Percentiles rank a stretch among this genome's conserved stretches.
Conservation (phyloP, 2,797 vertebrate species). For the Chaetophractus vellerosus region DNA sequence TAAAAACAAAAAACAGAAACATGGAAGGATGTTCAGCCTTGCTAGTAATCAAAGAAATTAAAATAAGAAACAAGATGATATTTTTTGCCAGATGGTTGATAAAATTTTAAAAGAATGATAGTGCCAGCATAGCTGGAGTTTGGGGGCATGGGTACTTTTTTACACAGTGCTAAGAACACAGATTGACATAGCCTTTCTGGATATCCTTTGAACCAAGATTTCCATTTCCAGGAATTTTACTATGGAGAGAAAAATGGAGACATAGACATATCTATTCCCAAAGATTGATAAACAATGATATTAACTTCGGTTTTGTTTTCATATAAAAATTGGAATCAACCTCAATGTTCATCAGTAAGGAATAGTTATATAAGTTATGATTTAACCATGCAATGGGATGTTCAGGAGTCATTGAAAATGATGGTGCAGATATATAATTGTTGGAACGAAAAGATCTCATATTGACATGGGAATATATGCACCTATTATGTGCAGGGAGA, state of each 20-base stretch:
- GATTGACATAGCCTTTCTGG: background rate
- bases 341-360: background rate
- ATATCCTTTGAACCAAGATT: constrained; percentile 35
- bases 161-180: background rate
- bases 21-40: background rate
- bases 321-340: background rate
- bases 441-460: constrained; percentile 3
- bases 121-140: background rate
- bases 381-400: background rate
- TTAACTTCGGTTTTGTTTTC: constrained; percentile 51
- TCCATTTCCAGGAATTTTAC: constrained; percentile 4
- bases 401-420: background rate
- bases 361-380: background rate
- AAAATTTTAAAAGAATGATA: constrained; percentile 4
- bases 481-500: background rate
- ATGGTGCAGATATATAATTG: background rate
- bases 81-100: background rate
- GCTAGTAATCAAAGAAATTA: constrained; percentile 6
- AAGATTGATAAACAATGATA: background rate
- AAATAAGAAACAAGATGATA: background rate
- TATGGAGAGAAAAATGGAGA: background rate
- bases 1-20: background rate
- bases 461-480: background rate
- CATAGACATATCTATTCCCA: background rate
- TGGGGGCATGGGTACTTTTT: background rate